phyloP scores from a whole-genome alignment of 2,888 invertebrate species.

The Brenthis daphne region DNA sequence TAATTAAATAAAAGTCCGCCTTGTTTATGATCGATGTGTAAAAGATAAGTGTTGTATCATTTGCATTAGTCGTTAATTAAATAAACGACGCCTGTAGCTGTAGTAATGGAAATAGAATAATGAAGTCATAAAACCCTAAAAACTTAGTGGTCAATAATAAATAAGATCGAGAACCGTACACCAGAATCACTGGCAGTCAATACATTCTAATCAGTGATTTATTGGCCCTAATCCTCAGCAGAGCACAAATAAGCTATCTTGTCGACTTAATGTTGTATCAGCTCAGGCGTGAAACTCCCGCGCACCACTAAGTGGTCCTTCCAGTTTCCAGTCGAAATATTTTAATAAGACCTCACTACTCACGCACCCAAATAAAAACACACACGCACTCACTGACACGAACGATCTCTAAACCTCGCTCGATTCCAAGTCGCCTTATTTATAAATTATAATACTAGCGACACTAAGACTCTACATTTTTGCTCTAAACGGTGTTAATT shows the following conservation, averaged over 20 bases:
- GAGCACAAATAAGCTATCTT: conserved; percentile 83
- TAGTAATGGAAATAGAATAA: conserved; percentile 50
- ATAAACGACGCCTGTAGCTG: conserved; percentile 59
- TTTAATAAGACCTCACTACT: conserved; percentile 81
- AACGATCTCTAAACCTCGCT: conserved; percentile 63
- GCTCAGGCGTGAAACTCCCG: conserved; percentile 82
- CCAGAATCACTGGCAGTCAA: conserved; percentile 78
- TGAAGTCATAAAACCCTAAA: conserved; percentile 68
- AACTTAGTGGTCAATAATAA: conserved; percentile 69
- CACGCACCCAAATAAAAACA: conserved; percentile 81
- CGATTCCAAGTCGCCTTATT: conserved; percentile 69
- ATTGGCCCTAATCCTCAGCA: conserved; percentile 80
- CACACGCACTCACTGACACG: conserved; percentile 67
- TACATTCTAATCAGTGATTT: conserved; percentile 83
- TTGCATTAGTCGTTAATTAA: conserved; percentile 64
- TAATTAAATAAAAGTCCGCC: conserved; percentile 53
- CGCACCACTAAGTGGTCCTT: conserved; percentile 82
- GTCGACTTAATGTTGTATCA: conserved; percentile 82
- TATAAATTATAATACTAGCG: conserved; percentile 72
- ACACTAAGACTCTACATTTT: conserved; percentile 81
- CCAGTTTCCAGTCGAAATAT: conserved; percentile 83
- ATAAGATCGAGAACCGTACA: conserved; percentile 67
- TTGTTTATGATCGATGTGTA: conserved; percentile 46
- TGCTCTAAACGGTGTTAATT: conserved; percentile 83
- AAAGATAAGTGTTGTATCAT: conserved; percentile 54